phyloP scores from a whole-genome alignment of 2,113 vertebrate genomes.

The Malurus alboscapulatus region DNA sequence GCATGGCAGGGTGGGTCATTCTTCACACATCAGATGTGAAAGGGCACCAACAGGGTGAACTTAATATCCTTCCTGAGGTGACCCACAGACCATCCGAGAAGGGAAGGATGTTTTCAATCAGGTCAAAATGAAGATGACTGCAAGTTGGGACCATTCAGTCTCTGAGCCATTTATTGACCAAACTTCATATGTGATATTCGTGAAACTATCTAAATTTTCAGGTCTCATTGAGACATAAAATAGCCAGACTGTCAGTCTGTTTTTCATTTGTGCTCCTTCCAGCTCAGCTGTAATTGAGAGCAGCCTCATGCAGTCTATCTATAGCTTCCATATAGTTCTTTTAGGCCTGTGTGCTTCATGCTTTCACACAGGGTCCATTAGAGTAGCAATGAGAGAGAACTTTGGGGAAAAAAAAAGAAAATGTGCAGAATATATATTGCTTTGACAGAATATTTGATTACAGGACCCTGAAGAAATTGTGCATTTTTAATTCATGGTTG shows the following conservation, averaged over 20 bases:
- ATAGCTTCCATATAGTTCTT: background rate
- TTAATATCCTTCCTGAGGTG: background rate
- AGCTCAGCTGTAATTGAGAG: background rate
- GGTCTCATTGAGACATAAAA: background rate
- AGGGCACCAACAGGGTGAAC: background rate
- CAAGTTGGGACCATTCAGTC: background rate
- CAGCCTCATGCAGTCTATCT: background rate
- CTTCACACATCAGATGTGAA: background rate
- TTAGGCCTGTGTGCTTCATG: background rate
- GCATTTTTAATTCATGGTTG: background rate
- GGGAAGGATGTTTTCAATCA: constrained; percentile 1
- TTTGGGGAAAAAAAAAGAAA: background rate
- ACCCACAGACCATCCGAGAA: background rate
- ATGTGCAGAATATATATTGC: background rate
- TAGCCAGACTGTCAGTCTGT: background rate
- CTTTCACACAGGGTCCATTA: background rate
- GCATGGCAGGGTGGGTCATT: constrained; percentile 2
- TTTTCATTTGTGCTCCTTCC: constrained; percentile 23
- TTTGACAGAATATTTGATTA: background rate
- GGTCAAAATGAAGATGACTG: background rate
- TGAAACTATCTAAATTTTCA: constrained; percentile 2
- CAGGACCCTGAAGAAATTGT: background rate
- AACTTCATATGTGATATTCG: background rate
- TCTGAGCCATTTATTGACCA: background rate
- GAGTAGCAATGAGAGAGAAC: background rate